These are phyloP conservation scores for Spisula solida DNA, from an alignment of 2,888 invertebrate genomes.

Conservation along the genomic window DNA sequence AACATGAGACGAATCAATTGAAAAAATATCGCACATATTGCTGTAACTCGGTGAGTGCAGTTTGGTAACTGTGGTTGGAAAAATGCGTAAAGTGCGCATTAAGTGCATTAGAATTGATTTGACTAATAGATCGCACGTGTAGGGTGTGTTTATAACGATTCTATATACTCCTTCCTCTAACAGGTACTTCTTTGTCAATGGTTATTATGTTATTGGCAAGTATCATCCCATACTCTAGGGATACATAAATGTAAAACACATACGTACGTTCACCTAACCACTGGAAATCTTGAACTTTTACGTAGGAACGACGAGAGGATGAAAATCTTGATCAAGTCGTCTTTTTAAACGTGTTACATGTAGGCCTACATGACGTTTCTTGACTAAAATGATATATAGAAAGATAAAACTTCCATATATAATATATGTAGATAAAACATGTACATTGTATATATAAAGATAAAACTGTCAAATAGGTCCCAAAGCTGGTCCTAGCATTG, in stretches of 20 bases:
- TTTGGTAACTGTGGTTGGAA: background rate
- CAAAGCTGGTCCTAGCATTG: no score
- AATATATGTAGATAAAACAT: no score
- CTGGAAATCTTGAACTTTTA: background rate
- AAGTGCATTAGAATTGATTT: background rate
- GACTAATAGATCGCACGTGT: conserved; percentile 13
- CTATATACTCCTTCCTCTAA: background rate
- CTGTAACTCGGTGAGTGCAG: background rate
- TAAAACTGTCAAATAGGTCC: no score
- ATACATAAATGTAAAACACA: background rate
- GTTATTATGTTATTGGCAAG: conserved; percentile 5
- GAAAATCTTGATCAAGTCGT: no score
- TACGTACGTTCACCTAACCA: background rate
- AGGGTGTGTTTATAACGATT: conserved; percentile 4
- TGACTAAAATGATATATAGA: no score
- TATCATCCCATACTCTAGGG: background rate
- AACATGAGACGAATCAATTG: background rate
- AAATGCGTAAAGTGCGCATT: background rate
- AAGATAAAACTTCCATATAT: no score
- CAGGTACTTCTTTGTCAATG: conserved; percentile 28
- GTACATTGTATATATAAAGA: no score
- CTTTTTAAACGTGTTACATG: no score
- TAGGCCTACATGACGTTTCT: no score
- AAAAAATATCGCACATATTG: background rate
- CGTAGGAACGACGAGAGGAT: no score